Conservation (phyloP, 1,140 invertebrate genomes). For the Brachionus manjavacas region DNA sequence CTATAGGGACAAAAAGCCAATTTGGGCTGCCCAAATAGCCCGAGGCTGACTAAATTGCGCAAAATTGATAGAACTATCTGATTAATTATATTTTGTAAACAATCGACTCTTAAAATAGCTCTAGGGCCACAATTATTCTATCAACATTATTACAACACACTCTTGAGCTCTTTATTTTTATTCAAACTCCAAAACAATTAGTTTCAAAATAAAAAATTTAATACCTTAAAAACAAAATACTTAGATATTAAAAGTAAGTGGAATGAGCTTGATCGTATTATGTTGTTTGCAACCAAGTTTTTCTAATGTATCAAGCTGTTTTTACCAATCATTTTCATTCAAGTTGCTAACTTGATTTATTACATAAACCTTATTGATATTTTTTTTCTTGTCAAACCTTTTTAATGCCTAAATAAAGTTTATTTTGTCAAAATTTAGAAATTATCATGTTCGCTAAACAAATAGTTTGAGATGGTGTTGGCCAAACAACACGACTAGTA, state of each 20-base stretch:
- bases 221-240: slow-evolving; percentile 1
- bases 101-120: not conserved
- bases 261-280: not conserved
- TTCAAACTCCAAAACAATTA: slow-evolving; percentile 22
- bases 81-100: slow-evolving; percentile 1
- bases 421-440: not conserved
- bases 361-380: not conserved
- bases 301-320: not conserved
- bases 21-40: not conserved
- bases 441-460: slow-evolving; percentile 9
- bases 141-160: slow-evolving; percentile 31
- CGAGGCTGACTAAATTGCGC: not conserved
- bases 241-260: not conserved
- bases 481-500: not conserved
- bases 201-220: not conserved
- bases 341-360: slow-evolving; percentile 26
- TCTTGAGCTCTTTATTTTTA: slow-evolving; percentile 2
- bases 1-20: not conserved
- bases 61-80: not conserved
- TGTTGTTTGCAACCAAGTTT: slow-evolving; percentile 7
- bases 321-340: not conserved
- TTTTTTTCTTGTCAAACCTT: not conserved
- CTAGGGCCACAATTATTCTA: not conserved
- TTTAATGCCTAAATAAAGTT: not conserved
- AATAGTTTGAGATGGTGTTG: not conserved